Percentiles rank a stretch among this genome's conserved stretches.
Evolutionary conservation across 2,888 invertebrate genomes (phyloP).

Genomic region (Nemotelus pantherinus): DNA sequence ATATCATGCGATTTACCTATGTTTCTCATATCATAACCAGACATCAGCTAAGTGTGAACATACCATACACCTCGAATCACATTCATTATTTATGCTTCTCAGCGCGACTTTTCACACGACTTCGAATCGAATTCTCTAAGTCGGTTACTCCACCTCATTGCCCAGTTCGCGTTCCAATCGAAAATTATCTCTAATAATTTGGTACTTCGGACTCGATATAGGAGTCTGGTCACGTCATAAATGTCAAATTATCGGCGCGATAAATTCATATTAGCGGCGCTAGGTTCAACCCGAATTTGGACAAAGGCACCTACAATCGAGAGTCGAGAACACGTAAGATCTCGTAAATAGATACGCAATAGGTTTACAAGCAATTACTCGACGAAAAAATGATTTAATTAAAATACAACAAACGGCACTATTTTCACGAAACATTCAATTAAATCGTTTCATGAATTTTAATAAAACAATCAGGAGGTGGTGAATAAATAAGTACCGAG

Average conservation of each 20-base stretch:
- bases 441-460: slow-evolving; percentile 17
- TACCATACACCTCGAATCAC: neutral
- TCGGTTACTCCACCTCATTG: neutral
- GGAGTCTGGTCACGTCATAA: slow-evolving; percentile 35
- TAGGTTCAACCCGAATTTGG: slow-evolving; percentile 12
- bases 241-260: slow-evolving; percentile 39
- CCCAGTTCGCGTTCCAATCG: neutral
- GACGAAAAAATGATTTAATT: slow-evolving; percentile 42
- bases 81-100: neutral
- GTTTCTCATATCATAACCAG: slow-evolving; percentile 12
- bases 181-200: slow-evolving; percentile 31
- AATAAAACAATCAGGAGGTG: neutral
- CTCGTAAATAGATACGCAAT: slow-evolving; percentile 40
- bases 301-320: neutral
- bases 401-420: slow-evolving; percentile 21
- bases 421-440: neutral
- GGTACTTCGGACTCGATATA: neutral
- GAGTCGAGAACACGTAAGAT: slow-evolving; percentile 34
- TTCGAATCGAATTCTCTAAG: neutral
- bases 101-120: slow-evolving; percentile 5
- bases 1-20: too few relatives aligned
- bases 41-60: slow-evolving; percentile 9
- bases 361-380: slow-evolving; percentile 40
- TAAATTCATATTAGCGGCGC: slow-evolving; percentile 39
- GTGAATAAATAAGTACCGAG: too few relatives aligned